These are phyloP conservation scores for Mellivora capensis DNA, from an alignment of 2,113 vertebrate species.

Conservation along the genomic window DNA sequence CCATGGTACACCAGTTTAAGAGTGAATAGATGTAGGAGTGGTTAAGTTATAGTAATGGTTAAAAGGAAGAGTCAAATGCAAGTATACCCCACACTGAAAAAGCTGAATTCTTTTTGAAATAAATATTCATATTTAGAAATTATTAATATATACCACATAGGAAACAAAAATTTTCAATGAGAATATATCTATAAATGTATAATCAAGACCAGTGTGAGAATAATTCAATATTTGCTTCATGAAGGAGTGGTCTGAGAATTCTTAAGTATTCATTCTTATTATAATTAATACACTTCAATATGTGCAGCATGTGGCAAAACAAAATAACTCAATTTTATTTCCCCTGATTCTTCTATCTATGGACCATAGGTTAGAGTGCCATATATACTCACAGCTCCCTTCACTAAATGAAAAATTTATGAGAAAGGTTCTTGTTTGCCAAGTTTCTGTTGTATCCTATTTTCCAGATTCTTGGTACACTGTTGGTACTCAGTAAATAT, in stretches of 20 bases:
- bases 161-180: not conserved
- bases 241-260: not conserved
- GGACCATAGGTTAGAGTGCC: not conserved
- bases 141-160: not conserved
- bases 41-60: not conserved
- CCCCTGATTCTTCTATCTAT: not conserved
- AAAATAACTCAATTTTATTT: not conserved
- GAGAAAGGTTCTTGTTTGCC: not conserved
- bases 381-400: not conserved
- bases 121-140: not conserved
- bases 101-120: not conserved
- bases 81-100: not conserved
- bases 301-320: not conserved
- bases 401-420: conserved; percentile 36
- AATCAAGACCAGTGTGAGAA: not conserved
- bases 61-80: not conserved
- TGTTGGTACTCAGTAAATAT: conserved; percentile 47
- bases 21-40: not conserved
- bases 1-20: not conserved
- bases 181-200: not conserved
- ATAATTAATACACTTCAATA: conserved; percentile 5
- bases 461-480: not conserved
- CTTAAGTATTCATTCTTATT: not conserved
- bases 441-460: not conserved
- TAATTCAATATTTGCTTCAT: conserved; percentile 1